These are phyloP conservation scores for Hemibagrus wyckioides DNA, from an alignment of 2,113 vertebrate species.

Conservation along the genomic window DNA sequence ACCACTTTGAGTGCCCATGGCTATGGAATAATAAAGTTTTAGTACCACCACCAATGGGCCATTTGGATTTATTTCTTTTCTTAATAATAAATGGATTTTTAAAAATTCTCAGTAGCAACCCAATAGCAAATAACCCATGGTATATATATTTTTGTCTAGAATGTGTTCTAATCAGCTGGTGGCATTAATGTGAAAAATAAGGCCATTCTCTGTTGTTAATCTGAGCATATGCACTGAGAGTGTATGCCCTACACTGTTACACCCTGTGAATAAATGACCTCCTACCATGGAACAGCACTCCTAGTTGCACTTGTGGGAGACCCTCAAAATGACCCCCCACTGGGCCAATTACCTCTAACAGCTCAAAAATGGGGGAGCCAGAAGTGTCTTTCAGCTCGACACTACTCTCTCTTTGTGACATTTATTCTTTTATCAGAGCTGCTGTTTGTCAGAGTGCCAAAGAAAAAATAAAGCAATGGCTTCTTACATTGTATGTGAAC, in stretches of 20 bases:
- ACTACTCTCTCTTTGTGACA: slow-evolving; percentile 28
- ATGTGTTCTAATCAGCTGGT: neutral
- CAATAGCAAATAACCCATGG: neutral
- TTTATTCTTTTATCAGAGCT: slow-evolving; percentile 23
- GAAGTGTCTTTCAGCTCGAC: slow-evolving; percentile 6
- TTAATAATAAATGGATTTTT: neutral
- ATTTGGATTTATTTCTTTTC: slow-evolving; percentile 41
- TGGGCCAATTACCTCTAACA: slow-evolving; percentile 47
- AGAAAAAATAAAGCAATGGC: neutral
- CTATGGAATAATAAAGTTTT: neutral
- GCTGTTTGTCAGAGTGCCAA: slow-evolving; percentile 14
- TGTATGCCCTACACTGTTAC: slow-evolving; percentile 33
- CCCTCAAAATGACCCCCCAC: slow-evolving; percentile 50
- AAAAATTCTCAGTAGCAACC: neutral
- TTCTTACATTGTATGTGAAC: neutral
- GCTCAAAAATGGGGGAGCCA: slow-evolving; percentile 13
- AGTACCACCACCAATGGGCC: neutral
- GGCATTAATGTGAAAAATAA: slow-evolving; percentile 42
- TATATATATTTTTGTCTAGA: slow-evolving; percentile 8
- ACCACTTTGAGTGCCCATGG: neutral
- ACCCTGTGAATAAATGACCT: slow-evolving; percentile 59
- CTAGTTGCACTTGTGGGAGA: slow-evolving; percentile 16
- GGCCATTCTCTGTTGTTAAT: slow-evolving; percentile 13
- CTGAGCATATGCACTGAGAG: slow-evolving; percentile 49
- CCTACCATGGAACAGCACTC: neutral